phyloP scores from a whole-genome alignment of 2,113 vertebrate genomes.

The Ammospiza nelsoni region DNA sequence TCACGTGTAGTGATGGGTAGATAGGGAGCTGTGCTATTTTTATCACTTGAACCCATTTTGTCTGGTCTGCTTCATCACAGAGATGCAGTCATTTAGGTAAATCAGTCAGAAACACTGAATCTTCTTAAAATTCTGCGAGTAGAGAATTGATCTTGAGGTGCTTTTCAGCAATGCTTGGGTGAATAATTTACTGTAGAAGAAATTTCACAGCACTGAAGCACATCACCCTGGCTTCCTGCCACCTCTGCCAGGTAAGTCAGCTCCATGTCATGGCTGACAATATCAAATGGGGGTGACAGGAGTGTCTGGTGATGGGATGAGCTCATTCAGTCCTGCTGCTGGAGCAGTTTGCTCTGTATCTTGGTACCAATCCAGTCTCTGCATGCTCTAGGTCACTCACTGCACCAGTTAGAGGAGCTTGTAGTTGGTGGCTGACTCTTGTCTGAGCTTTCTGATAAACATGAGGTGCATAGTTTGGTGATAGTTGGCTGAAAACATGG shows the following conservation, averaged over 20 bases:
- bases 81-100: not conserved
- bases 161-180: not conserved
- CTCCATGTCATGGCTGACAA: not conserved
- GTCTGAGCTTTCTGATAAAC: not conserved
- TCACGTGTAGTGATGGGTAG: rapidly evolving
- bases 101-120: not conserved
- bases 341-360: not conserved
- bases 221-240: not conserved
- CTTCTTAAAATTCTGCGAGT: not conserved
- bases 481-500: not conserved
- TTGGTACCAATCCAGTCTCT: not conserved
- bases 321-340: not conserved
- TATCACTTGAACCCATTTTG: constrained; percentile 23
- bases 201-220: not conserved
- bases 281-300: not conserved
- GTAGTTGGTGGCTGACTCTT: not conserved
- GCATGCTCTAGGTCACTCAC: not conserved
- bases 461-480: not conserved
- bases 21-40: not conserved
- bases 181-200: not conserved
- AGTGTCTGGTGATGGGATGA: not conserved
- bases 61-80: not conserved
- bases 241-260: not conserved
- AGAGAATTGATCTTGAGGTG: not conserved
- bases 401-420: not conserved